Evolutionary conservation across 2,797 vertebrate genomes (phyloP).

Genomic region (Rhynchonycteris naso): DNA sequence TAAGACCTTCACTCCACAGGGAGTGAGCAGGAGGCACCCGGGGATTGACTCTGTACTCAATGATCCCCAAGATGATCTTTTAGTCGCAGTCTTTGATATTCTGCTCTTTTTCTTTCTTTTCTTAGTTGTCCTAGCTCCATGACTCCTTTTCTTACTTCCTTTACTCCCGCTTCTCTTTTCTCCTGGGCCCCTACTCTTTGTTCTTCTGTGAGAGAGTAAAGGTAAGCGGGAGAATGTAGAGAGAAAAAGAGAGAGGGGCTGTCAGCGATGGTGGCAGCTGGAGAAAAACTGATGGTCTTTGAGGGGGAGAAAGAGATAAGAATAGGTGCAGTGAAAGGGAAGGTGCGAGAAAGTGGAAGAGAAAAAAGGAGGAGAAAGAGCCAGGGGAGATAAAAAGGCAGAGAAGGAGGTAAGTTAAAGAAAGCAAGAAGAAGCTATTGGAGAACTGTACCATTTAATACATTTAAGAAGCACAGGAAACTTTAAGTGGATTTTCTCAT

Average conservation of each 20-base stretch:
- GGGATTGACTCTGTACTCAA: no score
- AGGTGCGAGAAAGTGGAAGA: neutral
- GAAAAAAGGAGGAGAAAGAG: neutral
- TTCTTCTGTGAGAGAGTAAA: neutral
- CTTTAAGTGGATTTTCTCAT: neutral
- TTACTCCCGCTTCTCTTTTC: neutral
- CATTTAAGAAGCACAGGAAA: neutral
- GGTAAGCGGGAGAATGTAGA: neutral
- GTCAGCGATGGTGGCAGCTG: neutral
- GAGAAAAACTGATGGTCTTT: neutral
- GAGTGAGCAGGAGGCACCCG: neutral
- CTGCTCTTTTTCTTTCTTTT: neutral
- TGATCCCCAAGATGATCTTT: neutral
- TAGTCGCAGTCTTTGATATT: neutral
- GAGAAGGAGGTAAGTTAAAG: neutral
- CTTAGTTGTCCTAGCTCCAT: neutral
- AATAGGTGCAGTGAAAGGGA: neutral
- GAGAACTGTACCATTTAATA: no score
- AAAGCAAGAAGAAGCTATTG: neutral
- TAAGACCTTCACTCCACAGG: neutral
- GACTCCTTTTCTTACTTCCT: neutral
- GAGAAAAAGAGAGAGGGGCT: neutral
- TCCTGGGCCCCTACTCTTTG: neutral
- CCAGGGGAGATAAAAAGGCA: neutral
- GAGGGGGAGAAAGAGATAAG: neutral